Conservation (phyloP, 2,797 vertebrate genomes). For the Anguilla obscura region DNA sequence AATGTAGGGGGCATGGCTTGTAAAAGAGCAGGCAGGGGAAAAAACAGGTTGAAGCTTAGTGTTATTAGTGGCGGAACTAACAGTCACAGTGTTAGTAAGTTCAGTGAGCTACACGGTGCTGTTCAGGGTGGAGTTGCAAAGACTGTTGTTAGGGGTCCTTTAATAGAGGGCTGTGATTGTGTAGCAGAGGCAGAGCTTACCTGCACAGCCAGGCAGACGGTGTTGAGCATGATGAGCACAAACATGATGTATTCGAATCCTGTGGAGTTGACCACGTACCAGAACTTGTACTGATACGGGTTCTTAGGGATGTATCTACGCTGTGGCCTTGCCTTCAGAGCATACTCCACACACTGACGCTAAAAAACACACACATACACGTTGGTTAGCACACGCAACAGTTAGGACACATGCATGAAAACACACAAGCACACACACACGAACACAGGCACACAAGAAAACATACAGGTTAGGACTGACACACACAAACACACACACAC, state of each 20-base stretch:
- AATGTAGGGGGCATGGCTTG: not conserved
- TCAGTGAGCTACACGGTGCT: not conserved
- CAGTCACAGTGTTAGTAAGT: no score
- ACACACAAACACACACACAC: not conserved
- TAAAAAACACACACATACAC: conserved; percentile 52
- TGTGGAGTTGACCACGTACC: conserved; percentile 98
- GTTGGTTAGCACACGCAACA: not conserved
- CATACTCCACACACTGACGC: conserved; percentile 98
- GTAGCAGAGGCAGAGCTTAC: conserved; percentile 65
- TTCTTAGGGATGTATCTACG: conserved; percentile 98
- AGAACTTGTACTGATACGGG: conserved; percentile 98
- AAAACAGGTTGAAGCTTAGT: not conserved
- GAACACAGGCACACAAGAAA: not conserved
- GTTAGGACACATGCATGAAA: not conserved
- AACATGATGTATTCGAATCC: conserved; percentile 99
- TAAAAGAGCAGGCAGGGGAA: not conserved
- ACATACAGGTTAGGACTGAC: not conserved
- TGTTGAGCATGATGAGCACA: conserved; percentile 98
- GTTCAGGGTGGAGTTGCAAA: not conserved
- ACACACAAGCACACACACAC: not conserved
- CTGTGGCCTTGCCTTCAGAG: conserved; percentile 92
- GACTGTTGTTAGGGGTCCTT: not conserved
- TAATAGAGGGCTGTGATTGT: not conserved
- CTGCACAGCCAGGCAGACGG: conserved; percentile 97
- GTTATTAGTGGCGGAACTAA: not conserved